Evolutionary conservation across 2,113 vertebrate species (phyloP).

Genomic region (Tricholaema leucomelas): DNA sequence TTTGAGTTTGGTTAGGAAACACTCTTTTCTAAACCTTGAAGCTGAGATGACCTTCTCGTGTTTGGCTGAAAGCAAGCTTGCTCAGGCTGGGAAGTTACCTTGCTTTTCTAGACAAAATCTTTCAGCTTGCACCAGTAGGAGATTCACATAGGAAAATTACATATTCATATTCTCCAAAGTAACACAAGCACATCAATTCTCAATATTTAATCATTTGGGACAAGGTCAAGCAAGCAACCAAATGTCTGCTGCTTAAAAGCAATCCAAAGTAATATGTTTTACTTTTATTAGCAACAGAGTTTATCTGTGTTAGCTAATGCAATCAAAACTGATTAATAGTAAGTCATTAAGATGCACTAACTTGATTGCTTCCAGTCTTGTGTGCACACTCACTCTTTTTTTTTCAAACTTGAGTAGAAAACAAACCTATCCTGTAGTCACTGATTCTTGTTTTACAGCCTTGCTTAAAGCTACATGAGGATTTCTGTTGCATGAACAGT

Average conservation of each 20-base stretch:
- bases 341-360: neutral
- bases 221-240: neutral
- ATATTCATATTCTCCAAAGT: neutral
- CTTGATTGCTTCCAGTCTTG: neutral
- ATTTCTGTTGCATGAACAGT: neutral
- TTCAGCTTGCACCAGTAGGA: neutral
- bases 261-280: neutral
- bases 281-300: neutral
- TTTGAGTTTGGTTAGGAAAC: neutral
- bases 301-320: neutral
- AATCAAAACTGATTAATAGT: constrained; percentile 9
- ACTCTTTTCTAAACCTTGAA: neutral
- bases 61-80: neutral
- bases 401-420: neutral
- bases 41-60: neutral
- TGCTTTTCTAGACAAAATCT: neutral
- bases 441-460: neutral
- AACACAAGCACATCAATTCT: neutral
- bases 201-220: neutral
- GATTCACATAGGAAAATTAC: neutral
- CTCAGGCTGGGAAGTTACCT: neutral
- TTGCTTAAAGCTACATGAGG: neutral
- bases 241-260: neutral
- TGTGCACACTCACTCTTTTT: neutral
- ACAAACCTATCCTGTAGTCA: neutral